phyloP scores from a whole-genome alignment of 1,140 invertebrate genomes.

The Papilio helenus region DNA sequence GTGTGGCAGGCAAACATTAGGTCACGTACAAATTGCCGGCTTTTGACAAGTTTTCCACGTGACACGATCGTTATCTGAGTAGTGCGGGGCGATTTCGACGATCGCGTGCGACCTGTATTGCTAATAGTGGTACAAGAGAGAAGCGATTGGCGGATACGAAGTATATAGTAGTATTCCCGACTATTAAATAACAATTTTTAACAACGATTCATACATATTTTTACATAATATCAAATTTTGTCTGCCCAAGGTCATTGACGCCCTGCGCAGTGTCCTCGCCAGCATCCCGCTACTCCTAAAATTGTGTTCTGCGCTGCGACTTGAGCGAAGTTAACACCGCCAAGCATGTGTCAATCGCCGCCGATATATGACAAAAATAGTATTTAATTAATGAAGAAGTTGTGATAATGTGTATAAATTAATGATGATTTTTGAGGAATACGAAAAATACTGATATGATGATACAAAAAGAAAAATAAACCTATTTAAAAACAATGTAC shows the following conservation, averaged over 20 bases:
- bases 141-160: constrained; percentile 38
- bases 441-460: not conserved
- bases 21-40: constrained; percentile 47
- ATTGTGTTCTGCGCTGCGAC: no score
- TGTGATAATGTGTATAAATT: no score
- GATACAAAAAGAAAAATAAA: not conserved
- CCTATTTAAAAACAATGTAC: not conserved
- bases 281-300: no score
- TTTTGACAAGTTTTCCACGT: constrained; percentile 60
- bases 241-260: no score
- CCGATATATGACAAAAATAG: no score
- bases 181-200: not conserved
- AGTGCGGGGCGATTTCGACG: constrained; percentile 57
- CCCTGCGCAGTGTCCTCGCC: no score
- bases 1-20: constrained; percentile 37
- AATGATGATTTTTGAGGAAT: not conserved
- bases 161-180: no score
- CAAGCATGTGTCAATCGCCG: no score
- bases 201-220: not conserved
- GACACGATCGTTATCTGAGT: constrained; percentile 63
- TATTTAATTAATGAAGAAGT: no score
- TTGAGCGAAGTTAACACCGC: no score
- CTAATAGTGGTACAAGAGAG: constrained; percentile 14
- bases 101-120: constrained; percentile 61
- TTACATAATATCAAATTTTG: no score